Conservation (phyloP, 2,797 vertebrate species). For the Mus caroli region DNA sequence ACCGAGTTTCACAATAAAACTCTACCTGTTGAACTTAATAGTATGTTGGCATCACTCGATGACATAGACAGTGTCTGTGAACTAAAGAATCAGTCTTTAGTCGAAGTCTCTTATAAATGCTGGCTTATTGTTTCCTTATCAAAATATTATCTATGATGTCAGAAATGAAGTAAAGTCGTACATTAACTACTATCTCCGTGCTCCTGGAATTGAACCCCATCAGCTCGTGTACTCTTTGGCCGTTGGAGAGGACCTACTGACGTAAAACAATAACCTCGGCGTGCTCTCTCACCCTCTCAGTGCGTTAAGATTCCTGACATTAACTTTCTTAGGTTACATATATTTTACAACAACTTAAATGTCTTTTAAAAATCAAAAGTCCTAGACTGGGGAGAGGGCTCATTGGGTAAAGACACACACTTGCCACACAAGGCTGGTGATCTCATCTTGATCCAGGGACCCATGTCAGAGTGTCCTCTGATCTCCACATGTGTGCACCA, state of each 20-base stretch:
- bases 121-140: background rate
- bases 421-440: background rate
- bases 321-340: background rate
- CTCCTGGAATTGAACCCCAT: background rate
- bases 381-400: background rate
- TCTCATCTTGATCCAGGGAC: background rate
- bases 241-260: background rate
- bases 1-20: background rate
- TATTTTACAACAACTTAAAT: conserved; percentile 43
- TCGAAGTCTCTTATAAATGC: background rate
- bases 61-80: background rate
- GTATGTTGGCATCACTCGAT: background rate
- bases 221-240: background rate
- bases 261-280: background rate
- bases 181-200: background rate
- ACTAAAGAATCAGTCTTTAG: background rate
- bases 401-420: background rate
- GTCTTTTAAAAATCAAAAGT: conserved; percentile 43
- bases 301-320: background rate
- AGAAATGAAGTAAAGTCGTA: conserved; percentile 13
- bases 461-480: background rate
- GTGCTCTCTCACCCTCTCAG: background rate
- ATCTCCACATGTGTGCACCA: background rate
- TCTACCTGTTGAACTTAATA: background rate
- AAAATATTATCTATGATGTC: conserved; percentile 16